phyloP scores from a whole-genome alignment of 2,888 invertebrate species.

The Nomada goodeniana region DNA sequence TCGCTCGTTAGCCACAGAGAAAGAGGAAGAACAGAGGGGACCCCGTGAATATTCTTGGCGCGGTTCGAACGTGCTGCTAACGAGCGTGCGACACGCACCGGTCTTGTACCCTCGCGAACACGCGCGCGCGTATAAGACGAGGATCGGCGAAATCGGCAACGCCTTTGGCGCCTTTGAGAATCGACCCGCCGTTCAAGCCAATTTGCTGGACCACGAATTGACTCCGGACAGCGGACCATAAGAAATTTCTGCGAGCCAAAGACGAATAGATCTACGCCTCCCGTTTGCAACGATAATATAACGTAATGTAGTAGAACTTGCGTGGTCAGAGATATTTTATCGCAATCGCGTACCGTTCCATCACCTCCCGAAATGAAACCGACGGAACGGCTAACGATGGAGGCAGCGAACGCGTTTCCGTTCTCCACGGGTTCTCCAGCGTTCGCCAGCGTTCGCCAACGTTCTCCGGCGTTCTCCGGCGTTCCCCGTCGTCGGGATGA shows the following conservation, averaged over 20 bases:
- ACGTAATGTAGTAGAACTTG: too few species aligned
- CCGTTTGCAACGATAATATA: too few species aligned
- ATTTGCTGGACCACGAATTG: too few species aligned
- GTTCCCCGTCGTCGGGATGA: constrained; percentile 45
- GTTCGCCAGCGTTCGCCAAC: background rate
- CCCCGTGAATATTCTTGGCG: constrained; percentile 40
- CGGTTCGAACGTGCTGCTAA: constrained; percentile 59
- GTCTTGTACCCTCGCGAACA: constrained; percentile 60
- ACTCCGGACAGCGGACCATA: too few species aligned
- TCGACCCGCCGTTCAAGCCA: constrained; percentile 37
- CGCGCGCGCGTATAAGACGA: constrained; percentile 1
- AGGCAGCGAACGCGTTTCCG: background rate
- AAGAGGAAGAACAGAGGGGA: constrained; percentile 2
- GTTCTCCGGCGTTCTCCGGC: background rate
- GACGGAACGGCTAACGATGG: too few species aligned
- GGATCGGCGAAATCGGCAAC: constrained; percentile 63
- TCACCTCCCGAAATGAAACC: too few species aligned
- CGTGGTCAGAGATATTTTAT: too few species aligned
- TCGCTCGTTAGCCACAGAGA: constrained; percentile 60
- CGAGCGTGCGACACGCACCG: constrained; percentile 67
- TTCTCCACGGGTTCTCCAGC: constrained; percentile 12
- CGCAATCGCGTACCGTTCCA: too few species aligned
- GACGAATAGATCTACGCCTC: too few species aligned
- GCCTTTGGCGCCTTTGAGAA: constrained; percentile 48
- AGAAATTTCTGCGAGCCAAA: too few species aligned